Evolutionary conservation across 2,113 vertebrate genomes (phyloP), one percentile per base, ranked within the genome.

Genomic region (Gymnobelideus leadbeateri): DNA sequence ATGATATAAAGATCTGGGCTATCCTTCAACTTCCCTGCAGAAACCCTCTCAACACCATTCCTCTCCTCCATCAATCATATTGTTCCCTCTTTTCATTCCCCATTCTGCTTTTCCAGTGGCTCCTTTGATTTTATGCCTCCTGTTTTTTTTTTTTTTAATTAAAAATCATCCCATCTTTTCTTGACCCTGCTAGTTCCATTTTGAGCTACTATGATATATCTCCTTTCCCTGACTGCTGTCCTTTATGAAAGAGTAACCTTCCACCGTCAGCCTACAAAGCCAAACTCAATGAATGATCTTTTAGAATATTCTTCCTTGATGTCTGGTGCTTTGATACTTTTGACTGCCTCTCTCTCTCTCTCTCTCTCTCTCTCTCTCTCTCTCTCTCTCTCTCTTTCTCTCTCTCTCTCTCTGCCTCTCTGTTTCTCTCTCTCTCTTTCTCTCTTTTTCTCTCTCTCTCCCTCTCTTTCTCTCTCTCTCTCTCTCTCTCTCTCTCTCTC

Each of bases 201-300:
- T 49, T 46, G 46, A 93, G 31, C 31, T 26, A 84, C 21, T 47
- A 8, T 53, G 43, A 54, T 95, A 23, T 90, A n/a, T 92, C 92
- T 16, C 8, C 55, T 53, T 96, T 93, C 91, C 28, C 31, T 96
- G 93, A 61, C 52, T 55, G 31, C 23, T 91, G 23, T 26, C 43
- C 89, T 68, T 57, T 37, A 95, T 95, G 54, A 84, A 50, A 92
- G 19, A 43, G 31, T 50, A 91, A 54, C 37, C 26, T 26, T 84
- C 54, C 1, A 24, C 53, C 54, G 7, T 10, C 1, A 28, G 9
- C 55, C 24, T 57, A 57, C 24, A 57, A 57, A 57, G 47, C 47
- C 47, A 49, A 49, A 49, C 4, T 49, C 47, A 49, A 49, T 49
- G 47, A 49, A n/a, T n/a, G n/a, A n/a, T n/a, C n/a, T n/a, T n/a